Evolutionary conservation across 2,888 invertebrate genomes (phyloP), one percentile per base, ranked within the genome.

Genomic region (Maniola hyperantus): DNA sequence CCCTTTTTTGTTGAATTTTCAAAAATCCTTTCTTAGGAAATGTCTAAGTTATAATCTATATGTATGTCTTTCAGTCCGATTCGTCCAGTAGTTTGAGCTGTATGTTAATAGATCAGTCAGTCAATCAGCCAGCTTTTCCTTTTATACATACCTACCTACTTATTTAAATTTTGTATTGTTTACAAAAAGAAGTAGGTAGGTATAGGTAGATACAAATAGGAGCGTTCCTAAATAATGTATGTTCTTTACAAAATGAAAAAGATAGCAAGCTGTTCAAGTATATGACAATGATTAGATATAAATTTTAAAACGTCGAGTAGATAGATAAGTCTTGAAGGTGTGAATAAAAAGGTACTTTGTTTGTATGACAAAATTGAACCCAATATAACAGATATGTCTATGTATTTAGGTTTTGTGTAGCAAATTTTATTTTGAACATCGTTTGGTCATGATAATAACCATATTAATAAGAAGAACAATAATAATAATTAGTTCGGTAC

Each of bases 261-360:
- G 55, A 51, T 64, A 67, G 64, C 62, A 55, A 66, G 57, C 65
- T 53, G 51, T 71, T 65, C 58, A 69, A 71, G 71, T 69, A 67
- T 72, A 71, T 72, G 72, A 71, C 67, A 70, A 42, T 55, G 74
- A 76, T 76, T 66, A 76, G 76, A 76, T 76, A 76, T 76, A 73
- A 72, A 65, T 69, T 58, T 64, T 59, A 66, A 72, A 72, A 61
- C 58, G 58, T 63, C 59, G 72, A 71, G 39, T 39, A 39, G 39
- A 10, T 39, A 39, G 39, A 39, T 73, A 74, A 71, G 58, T 62
- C 53, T 60, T 58, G 63, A 58, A 71, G 67, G 68, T 70, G 69
- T 63, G 66, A 66, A 54, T 61, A n/a, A n/a, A n/a, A n/a, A n/a
- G n/a, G n/a, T n/a, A 18, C 33, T 48, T 51, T 65, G 55, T 60